phyloP scores from a whole-genome alignment of 35 echinoderm and acorn worm species.

The Anneissia japonica region DNA sequence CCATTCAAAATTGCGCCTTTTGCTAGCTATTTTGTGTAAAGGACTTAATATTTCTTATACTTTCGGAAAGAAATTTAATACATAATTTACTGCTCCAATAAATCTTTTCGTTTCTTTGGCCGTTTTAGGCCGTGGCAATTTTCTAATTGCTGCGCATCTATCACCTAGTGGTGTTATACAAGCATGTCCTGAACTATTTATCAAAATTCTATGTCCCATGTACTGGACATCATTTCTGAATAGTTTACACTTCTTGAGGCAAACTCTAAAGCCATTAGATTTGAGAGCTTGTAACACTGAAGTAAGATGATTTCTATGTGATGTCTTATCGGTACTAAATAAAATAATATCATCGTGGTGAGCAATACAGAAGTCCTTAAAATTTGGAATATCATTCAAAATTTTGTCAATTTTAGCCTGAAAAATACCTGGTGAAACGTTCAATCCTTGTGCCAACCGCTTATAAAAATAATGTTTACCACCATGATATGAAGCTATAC shows the following conservation, averaged over 20 bases:
- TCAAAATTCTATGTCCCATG: constrained; percentile 36
- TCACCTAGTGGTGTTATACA: constrained; percentile 14
- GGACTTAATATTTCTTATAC: constrained; percentile 33
- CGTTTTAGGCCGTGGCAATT: neutral
- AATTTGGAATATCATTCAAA: constrained; percentile 11
- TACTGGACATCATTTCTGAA: constrained; percentile 23
- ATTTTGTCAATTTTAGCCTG: constrained; percentile 27
- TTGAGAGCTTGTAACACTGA: constrained; percentile 16
- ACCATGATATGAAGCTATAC: constrained; percentile 49
- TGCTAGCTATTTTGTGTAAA: constrained; percentile 20
- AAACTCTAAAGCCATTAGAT: constrained; percentile 16
- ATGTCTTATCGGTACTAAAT: constrained; percentile 18
- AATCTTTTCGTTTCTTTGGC: constrained; percentile 24
- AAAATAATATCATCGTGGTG: constrained; percentile 50
- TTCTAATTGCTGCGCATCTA: constrained; percentile 13
- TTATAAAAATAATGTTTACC: constrained; percentile 50
- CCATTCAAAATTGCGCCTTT: constrained; percentile 27
- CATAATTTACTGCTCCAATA: constrained; percentile 43
- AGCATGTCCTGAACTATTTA: constrained; percentile 6
- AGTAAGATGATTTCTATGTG: constrained; percentile 30
- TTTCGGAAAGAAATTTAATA: constrained; percentile 33
- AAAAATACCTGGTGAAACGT: constrained; percentile 22
- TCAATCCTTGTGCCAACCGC: constrained; percentile 27
- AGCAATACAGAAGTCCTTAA: constrained; percentile 22
- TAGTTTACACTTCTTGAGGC: constrained; percentile 32